These are phyloP conservation scores for Phaedon cochleariae DNA, from an alignment of 2,888 invertebrate genomes.

Conservation along the genomic window DNA sequence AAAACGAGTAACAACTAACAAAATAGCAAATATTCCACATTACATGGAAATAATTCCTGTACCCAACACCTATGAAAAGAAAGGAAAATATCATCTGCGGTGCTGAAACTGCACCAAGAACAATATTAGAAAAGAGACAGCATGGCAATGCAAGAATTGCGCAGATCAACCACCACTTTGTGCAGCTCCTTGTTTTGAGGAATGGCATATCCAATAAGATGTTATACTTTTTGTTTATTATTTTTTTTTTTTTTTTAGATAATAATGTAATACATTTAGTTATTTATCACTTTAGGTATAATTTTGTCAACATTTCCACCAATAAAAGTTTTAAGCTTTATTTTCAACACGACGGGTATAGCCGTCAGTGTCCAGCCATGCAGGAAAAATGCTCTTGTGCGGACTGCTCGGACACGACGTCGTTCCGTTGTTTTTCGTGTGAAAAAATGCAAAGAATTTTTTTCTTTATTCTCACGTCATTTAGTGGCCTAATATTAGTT, in stretches of 20 bases:
- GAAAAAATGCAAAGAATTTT: no score
- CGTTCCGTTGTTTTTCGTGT: no score
- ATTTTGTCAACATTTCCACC: slow-evolving; percentile 5
- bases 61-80: slow-evolving; percentile 7
- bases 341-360: slow-evolving; percentile 9
- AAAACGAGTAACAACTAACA: no score
- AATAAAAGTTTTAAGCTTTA: neutral
- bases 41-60: slow-evolving; percentile 3
- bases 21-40: neutral
- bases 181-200: neutral
- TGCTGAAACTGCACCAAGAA: neutral
- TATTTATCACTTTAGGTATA: slow-evolving; percentile 8
- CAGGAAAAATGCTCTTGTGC: no score
- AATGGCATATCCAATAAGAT: neutral
- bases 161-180: slow-evolving; percentile 10
- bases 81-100: neutral
- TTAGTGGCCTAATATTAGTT: no score
- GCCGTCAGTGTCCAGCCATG: slow-evolving; percentile 3
- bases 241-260: slow-evolving; percentile 3
- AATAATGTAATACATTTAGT: slow-evolving; percentile 6
- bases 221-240: neutral
- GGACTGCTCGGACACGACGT: no score
- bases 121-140: slow-evolving; percentile 7
- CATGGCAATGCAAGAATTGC: slow-evolving; percentile 8
- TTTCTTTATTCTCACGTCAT: no score